Evolutionary conservation across 2,113 vertebrate species (phyloP).

Genomic region (Sylvietta virens): DNA sequence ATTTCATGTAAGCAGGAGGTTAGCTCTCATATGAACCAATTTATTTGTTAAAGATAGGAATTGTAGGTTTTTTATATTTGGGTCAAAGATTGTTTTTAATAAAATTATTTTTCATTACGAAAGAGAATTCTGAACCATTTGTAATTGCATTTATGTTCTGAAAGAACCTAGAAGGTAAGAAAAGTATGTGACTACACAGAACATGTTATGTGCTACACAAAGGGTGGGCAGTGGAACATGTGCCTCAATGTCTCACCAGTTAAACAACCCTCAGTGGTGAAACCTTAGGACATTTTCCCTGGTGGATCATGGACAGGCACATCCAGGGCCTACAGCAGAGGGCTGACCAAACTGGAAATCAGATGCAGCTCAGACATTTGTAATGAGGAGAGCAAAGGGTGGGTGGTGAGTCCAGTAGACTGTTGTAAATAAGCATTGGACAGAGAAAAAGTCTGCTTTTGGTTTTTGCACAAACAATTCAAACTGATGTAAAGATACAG

Average conservation of each 20-base stretch:
- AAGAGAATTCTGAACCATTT: not conserved
- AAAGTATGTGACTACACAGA: not conserved
- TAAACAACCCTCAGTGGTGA: not conserved
- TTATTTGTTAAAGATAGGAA: not conserved
- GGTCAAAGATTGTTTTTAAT: not conserved
- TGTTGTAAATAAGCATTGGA: not conserved
- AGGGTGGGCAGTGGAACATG: not conserved
- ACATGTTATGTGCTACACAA: not conserved
- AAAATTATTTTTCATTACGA: not conserved
- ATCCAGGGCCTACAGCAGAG: not conserved
- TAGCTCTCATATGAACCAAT: not conserved
- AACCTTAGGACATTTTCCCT: not conserved
- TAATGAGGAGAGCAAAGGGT: not conserved
- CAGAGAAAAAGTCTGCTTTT: not conserved
- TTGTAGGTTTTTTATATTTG: not conserved
- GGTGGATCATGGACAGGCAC: not conserved
- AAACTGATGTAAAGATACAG: not conserved
- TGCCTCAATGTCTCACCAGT: not conserved
- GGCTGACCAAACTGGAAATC: not conserved
- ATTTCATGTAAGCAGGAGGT: not conserved
- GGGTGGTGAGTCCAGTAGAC: not conserved
- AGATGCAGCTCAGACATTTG: not conserved
- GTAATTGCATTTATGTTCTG: not conserved
- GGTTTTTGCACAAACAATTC: not conserved
- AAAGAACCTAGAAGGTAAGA: not conserved